Evolutionary conservation across 2,888 invertebrate species (phyloP).

Genomic region (Nomada lathburiana): DNA sequence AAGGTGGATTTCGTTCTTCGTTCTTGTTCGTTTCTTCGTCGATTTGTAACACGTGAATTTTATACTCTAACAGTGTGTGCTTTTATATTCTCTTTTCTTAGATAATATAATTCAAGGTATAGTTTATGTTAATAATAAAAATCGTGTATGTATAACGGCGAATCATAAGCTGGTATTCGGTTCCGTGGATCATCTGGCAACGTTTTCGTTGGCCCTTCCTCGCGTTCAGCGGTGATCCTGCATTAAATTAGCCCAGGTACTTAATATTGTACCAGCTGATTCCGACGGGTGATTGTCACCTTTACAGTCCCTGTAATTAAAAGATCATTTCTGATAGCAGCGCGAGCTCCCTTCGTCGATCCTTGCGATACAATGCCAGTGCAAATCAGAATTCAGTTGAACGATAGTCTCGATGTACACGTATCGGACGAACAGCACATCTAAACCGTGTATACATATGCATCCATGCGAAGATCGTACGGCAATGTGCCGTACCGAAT

Average conservation of each 20-base stretch:
- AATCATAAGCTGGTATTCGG: constrained; percentile 46
- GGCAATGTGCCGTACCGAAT: not conserved
- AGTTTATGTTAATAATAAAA: constrained; percentile 64
- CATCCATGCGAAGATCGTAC: not conserved
- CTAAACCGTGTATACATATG: constrained; percentile 9
- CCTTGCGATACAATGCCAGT: constrained; percentile 38
- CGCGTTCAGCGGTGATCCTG: constrained; percentile 36
- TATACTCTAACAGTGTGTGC: constrained; percentile 59
- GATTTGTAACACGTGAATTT: constrained; percentile 26
- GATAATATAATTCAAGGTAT: constrained; percentile 66
- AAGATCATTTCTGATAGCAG: constrained; percentile 45
- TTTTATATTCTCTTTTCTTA: constrained; percentile 60
- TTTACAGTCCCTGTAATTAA: constrained; percentile 80
- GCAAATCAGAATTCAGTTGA: constrained; percentile 52
- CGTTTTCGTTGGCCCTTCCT: constrained; percentile 25
- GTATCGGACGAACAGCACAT: constrained; percentile 8
- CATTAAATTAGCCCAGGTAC: constrained; percentile 43
- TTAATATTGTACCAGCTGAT: constrained; percentile 80
- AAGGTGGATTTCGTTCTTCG: constrained; percentile 2
- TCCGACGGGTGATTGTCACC: constrained; percentile 82
- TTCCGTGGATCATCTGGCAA: constrained; percentile 1
- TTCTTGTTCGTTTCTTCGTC: constrained; percentile 33
- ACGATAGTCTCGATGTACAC: constrained; percentile 3
- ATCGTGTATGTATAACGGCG: constrained; percentile 61
- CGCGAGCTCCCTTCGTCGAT: not conserved